Evolutionary conservation across 2,888 invertebrate species (phyloP).

Genomic region (Hypomecis punctinalis): DNA sequence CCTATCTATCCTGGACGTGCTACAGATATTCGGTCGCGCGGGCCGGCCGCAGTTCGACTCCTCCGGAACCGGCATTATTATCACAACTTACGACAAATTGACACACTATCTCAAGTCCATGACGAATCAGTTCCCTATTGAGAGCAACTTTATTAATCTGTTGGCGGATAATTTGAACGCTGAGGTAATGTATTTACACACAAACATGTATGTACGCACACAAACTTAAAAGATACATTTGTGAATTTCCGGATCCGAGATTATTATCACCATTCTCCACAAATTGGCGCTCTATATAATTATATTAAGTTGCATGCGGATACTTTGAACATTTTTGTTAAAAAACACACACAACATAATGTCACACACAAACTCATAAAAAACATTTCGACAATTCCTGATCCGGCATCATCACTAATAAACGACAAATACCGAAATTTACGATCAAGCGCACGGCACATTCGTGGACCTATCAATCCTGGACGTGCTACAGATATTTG

Average conservation of each 20-base stretch:
- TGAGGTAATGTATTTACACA: slow-evolving; percentile 86
- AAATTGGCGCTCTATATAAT: no score
- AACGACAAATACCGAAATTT: slow-evolving; percentile 91
- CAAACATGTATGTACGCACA: no score
- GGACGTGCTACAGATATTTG: slow-evolving; percentile 99
- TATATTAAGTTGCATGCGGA: no score
- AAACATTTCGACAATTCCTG: no score
- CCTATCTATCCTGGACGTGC: slow-evolving; percentile 97
- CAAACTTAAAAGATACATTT: no score
- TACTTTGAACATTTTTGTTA: no score
- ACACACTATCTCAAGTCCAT: slow-evolving; percentile 96
- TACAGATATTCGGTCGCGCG: slow-evolving; percentile 99
- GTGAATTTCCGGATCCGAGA: no score
- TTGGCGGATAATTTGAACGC: slow-evolving; percentile 99
- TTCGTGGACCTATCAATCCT: slow-evolving; percentile 98
- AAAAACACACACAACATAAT: no score
- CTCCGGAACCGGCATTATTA: slow-evolving; percentile 97
- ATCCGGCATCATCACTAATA: no score
- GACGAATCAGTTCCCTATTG: slow-evolving; percentile 98
- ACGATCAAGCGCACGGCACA: slow-evolving; percentile 97
- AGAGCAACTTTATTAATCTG: slow-evolving; percentile 97
- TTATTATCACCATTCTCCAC: no score
- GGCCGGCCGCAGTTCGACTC: slow-evolving; percentile 99
- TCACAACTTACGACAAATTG: slow-evolving; percentile 96
- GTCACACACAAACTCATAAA: no score